These are phyloP conservation scores for Halcyon senegalensis DNA, from an alignment of 2,113 vertebrate species.

Conservation along the genomic window DNA sequence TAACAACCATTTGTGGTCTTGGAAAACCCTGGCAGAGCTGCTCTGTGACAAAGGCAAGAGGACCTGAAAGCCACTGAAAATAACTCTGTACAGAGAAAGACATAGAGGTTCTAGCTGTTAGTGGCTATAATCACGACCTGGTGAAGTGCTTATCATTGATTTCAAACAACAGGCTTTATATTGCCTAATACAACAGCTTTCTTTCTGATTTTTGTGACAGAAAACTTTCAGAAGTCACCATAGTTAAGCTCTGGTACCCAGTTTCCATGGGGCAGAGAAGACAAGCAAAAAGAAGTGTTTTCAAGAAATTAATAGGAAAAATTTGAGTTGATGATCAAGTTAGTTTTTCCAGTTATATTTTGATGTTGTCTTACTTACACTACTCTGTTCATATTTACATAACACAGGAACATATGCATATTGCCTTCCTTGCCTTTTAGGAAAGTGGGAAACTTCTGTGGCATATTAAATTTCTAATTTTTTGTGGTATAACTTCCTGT, in stretches of 20 bases:
- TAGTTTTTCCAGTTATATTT: background rate
- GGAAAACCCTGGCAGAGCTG: background rate
- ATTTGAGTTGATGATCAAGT: rapidly evolving
- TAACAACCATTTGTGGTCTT: background rate
- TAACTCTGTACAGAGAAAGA: background rate
- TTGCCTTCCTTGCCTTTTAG: background rate
- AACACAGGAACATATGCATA: background rate
- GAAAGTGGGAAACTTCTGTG: background rate
- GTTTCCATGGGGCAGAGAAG: background rate
- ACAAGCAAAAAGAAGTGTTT: background rate
- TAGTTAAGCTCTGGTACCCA: background rate
- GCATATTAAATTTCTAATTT: background rate
- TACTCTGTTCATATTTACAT: background rate
- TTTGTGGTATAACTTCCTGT: background rate
- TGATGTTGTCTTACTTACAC: background rate
- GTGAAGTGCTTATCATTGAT: background rate
- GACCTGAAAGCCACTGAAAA: background rate
- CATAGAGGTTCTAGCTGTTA: background rate
- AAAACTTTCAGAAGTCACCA: background rate
- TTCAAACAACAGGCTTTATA: background rate
- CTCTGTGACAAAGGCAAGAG: background rate
- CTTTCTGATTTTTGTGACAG: background rate
- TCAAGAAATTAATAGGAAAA: background rate
- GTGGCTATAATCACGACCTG: background rate
- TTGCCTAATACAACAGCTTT: background rate